These are phyloP conservation scores for Mastomys natalensis DNA, from an alignment of 2,113 vertebrate species.

Conservation along the genomic window DNA sequence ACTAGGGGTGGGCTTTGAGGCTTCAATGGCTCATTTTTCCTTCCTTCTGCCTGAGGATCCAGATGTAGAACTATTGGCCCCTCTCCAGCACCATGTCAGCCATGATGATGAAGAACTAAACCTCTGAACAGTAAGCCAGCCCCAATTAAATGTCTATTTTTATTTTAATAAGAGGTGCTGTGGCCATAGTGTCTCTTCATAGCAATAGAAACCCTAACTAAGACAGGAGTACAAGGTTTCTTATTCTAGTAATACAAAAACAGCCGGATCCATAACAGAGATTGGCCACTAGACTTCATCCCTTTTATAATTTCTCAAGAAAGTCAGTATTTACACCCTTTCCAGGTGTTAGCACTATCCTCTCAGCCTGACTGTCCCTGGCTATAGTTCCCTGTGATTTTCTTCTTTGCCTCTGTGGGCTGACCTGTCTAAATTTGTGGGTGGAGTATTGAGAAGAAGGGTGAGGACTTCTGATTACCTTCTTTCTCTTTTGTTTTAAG, in stretches of 20 bases:
- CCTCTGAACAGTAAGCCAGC: background rate
- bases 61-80: background rate
- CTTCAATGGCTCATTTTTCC: background rate
- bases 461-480: background rate
- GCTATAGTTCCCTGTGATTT: background rate
- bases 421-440: background rate
- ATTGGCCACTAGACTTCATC: background rate
- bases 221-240: background rate
- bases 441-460: background rate
- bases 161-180: background rate
- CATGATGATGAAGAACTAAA: background rate
- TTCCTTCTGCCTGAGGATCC: background rate
- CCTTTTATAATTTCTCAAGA: background rate
- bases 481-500: background rate
- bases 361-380: background rate
- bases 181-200: background rate
- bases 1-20: no score
- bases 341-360: rapidly evolving
- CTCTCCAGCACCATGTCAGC: background rate
- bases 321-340: background rate
- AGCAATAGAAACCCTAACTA: background rate
- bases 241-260: background rate
- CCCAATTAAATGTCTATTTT: background rate
- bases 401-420: no score
- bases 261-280: background rate